Evolutionary conservation across 2,888 invertebrate genomes (phyloP).

Genomic region (Vannuccia rotundouncinata): DNA sequence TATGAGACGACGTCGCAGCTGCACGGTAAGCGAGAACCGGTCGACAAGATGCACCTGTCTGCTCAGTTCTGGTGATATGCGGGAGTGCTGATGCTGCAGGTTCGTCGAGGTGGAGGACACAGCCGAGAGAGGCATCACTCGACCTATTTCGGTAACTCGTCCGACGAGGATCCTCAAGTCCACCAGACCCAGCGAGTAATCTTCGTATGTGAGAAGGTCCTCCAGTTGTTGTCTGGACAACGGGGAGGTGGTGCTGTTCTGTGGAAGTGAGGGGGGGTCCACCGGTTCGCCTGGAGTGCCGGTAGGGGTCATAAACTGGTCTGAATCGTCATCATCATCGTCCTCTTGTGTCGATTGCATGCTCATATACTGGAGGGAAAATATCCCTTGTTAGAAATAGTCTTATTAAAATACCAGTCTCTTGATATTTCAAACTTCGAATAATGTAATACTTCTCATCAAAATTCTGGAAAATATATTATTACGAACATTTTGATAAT

Average conservation of each 20-base stretch:
- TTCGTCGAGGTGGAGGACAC: no score
- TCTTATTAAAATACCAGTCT: no score
- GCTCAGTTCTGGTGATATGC: no score
- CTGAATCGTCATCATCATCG: slow-evolving; percentile 44
- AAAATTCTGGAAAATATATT: no score
- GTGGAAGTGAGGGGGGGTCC: neutral
- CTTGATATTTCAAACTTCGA: no score
- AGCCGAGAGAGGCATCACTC: neutral
- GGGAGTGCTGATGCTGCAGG: no score
- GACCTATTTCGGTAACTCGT: neutral
- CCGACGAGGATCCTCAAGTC: slow-evolving; percentile 79
- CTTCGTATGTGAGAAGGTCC: slow-evolving; percentile 17
- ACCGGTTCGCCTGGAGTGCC: slow-evolving; percentile 53
- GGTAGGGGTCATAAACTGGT: slow-evolving; percentile 57
- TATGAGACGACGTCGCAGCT: slow-evolving; percentile 40
- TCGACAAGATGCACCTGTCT: slow-evolving; percentile 78
- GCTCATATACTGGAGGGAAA: no score
- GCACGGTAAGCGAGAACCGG: slow-evolving; percentile 61
- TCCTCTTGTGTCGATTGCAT: slow-evolving; percentile 24
- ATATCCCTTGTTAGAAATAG: no score
- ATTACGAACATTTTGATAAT: no score
- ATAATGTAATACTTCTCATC: no score
- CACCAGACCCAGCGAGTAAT: slow-evolving; percentile 66
- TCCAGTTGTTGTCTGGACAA: neutral
- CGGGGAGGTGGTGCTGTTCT: neutral